Evolutionary conservation across 2,888 invertebrate genomes (phyloP).

Genomic region (Terebella lapidaria): DNA sequence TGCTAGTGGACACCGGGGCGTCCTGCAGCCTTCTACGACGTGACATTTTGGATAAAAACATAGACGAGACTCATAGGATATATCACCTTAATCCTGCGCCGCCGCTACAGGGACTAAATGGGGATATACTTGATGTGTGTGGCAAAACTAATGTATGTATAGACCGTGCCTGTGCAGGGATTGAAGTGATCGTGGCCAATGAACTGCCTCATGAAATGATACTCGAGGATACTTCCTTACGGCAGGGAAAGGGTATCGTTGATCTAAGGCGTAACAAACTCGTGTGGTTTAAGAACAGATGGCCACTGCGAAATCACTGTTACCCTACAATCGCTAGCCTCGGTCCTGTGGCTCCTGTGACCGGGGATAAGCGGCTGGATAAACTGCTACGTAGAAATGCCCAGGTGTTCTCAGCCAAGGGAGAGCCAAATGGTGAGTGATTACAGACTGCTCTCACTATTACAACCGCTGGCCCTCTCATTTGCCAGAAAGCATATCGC

Average conservation of each 20-base stretch:
- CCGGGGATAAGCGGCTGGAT: not conserved
- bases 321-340: not conserved
- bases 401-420: conserved; percentile 2
- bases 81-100: not conserved
- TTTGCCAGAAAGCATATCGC: conserved; percentile 8
- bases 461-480: not conserved
- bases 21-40: conserved; percentile 1
- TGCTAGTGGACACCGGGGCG: conserved; percentile 8
- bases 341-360: not conserved
- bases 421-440: not conserved
- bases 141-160: not conserved
- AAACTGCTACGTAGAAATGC: not conserved
- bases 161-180: not conserved
- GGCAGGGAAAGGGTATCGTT: not conserved
- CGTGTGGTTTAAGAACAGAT: not conserved
- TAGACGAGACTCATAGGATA: not conserved
- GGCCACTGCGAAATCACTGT: not conserved
- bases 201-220: not conserved
- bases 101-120: not conserved
- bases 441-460: not conserved
- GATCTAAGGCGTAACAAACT: not conserved
- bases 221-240: not conserved
- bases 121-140: not conserved
- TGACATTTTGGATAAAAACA: not conserved
- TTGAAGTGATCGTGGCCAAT: not conserved